Conservation (phyloP, 1,140 invertebrate species). For the Paracyclopina nana region DNA sequence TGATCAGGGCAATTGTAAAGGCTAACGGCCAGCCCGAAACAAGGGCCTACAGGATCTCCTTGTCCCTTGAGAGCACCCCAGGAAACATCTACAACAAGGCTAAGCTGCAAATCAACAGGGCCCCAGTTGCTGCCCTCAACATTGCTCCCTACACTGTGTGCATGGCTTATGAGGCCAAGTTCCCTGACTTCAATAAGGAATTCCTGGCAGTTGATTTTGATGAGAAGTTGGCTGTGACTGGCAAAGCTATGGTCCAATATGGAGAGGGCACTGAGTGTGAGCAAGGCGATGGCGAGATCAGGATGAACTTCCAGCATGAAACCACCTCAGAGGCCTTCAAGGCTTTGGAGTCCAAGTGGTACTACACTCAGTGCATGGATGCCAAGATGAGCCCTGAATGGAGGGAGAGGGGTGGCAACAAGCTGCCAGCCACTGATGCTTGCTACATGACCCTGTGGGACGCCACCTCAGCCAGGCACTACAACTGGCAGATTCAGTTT, state of each 20-base stretch:
- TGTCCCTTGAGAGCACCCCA: slow-evolving; percentile 5
- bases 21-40: slow-evolving; percentile 7
- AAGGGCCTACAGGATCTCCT: neutral
- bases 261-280: neutral
- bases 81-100: slow-evolving; percentile 3
- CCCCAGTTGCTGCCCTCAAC: neutral
- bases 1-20: slow-evolving; percentile 8
- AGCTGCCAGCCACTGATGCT: slow-evolving; percentile 16
- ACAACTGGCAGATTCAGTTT: slow-evolving; percentile 17
- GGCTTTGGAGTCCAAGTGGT: slow-evolving; percentile 1
- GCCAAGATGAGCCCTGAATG: slow-evolving; percentile 2
- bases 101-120: slow-evolving; percentile 11
- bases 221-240: neutral
- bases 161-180: slow-evolving; percentile 5
- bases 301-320: slow-evolving; percentile 5
- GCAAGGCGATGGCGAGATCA: slow-evolving; percentile 6
- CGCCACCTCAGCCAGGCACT: slow-evolving; percentile 18
- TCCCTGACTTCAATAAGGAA: slow-evolving; percentile 11
- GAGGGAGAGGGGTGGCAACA: neutral
- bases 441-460: slow-evolving; percentile 18
- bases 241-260: slow-evolving; percentile 6
- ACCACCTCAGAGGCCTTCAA: slow-evolving; percentile 9
- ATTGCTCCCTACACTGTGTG: slow-evolving; percentile 10
- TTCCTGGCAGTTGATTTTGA: slow-evolving; percentile 1
- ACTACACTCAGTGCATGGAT: slow-evolving; percentile 15